Base-by-base conservation (phyloP, 53 echinoderm and acorn worm genomes). In the Mesocentrotus franciscanus region DNA sequence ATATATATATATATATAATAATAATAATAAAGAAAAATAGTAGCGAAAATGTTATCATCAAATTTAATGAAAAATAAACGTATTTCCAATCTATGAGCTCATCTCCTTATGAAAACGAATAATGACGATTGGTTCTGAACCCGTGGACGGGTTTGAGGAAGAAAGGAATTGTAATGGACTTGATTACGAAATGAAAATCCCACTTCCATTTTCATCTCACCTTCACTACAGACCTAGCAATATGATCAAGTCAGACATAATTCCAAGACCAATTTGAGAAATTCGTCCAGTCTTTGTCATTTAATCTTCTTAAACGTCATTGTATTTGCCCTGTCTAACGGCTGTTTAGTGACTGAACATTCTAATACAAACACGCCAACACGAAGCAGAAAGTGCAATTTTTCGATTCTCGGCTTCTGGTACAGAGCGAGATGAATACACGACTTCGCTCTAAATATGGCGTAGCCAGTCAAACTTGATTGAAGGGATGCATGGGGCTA, bases 271-370 rank as follows among this genome's bases (percentile, higher is more conserved):
- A 92, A 92, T 70, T 66, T 39, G 39, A 10, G 66, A 70, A 62
- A 64, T 39, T 39, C 70, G 60, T 92, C 66, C 62, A 24, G 30
- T 22, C 62, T 92, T 92, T 92, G 92, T 92, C 62, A 68, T 32
- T 70, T 92, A 92, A 92, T 92, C 92, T 70, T 34, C 92, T 90
- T 90, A 90, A 60, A 66, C 62, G 92, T 39, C 92, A 66, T 68
- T 61, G 35, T 92, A 92, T 92, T 92, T 61, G 66, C 35, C 66
- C 39, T 62, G 92, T 92, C 92, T 92, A 39, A 61, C 92, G 71
- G 92, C 71, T 70, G 92, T 92, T 61, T 70, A 61, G 70, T 68
- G 92, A 92, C 66, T 5, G 92, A 64, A 92, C 92, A 92, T 92
- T 92, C 92, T 15, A 32, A 66, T 62, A 92, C 92, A 92, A 92